A percentile compares a stretch with the other conserved stretches of the same genome.
Evolutionary conservation across 2,797 vertebrate genomes (phyloP).

Genomic region (Xenentodon cancila): DNA sequence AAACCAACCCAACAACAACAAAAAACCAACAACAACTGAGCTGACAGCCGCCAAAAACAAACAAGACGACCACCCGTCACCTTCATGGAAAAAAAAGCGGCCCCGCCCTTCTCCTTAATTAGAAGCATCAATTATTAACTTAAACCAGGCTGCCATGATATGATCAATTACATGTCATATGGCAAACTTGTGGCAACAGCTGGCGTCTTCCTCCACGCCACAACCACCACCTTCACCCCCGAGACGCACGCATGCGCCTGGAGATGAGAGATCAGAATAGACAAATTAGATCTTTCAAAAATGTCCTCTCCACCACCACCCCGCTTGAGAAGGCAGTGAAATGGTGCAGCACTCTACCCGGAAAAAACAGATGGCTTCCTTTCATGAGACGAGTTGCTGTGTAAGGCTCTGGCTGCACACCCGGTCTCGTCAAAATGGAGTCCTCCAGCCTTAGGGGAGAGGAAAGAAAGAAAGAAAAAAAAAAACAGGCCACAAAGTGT

Average conservation of each 20-base stretch:
- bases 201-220: constrained; percentile 41
- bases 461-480: constrained; percentile 8
- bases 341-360: constrained; percentile 54
- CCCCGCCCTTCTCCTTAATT: constrained; percentile 57
- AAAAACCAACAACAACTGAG: constrained; percentile 1
- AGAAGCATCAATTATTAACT: constrained; percentile 51
- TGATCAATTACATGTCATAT: constrained; percentile 58
- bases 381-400: constrained; percentile 61
- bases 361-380: constrained; percentile 49
- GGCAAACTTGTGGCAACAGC: constrained; percentile 63
- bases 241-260: constrained; percentile 32
- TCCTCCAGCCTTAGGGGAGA: constrained; percentile 61
- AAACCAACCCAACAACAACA: not conserved
- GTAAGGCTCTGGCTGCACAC: constrained; percentile 54
- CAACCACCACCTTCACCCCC: not conserved
- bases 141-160: constrained; percentile 34
- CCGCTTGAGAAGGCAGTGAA: constrained; percentile 30
- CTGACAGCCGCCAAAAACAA: constrained; percentile 19
- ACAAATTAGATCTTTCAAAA: constrained; percentile 19
- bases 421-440: constrained; percentile 85
- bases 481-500: constrained; percentile 74
- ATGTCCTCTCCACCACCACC: constrained; percentile 32
- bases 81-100: not conserved
- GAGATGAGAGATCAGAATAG: constrained; percentile 11
- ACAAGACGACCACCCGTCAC: constrained; percentile 4